Percentiles rank a stretch among this genome's conserved stretches.
Conservation (phyloP, 2,113 vertebrate species). For the Dascyllus trimaculatus region DNA sequence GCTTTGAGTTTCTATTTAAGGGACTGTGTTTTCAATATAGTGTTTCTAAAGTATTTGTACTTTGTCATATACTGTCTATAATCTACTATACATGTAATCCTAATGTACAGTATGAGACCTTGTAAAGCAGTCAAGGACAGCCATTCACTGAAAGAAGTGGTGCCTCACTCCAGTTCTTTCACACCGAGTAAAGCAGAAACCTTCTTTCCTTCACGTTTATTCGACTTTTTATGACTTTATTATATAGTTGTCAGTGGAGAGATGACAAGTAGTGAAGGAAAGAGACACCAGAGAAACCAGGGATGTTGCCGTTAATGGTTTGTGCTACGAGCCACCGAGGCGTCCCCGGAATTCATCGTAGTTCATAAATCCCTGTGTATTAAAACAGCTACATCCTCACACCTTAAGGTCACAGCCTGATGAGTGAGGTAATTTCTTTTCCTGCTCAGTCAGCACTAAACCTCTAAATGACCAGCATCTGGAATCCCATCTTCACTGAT, state of each 20-base stretch:
- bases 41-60: neutral
- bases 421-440: constrained; percentile 2
- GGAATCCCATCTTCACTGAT: neutral
- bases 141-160: neutral
- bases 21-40: neutral
- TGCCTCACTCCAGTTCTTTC: neutral
- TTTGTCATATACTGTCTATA: neutral
- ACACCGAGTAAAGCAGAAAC: neutral
- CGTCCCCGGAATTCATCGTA: neutral
- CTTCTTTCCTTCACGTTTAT: neutral
- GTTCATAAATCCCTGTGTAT: neutral
- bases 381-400: constrained; percentile 8
- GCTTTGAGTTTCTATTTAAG: too few relatives aligned
- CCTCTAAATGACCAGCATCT: constrained; percentile 2
- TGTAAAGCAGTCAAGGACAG: neutral
- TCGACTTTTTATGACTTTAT: neutral
- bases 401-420: neutral
- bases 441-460: neutral
- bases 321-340: neutral
- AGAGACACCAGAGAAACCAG: neutral
- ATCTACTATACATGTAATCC: neutral
- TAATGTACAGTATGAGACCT: neutral
- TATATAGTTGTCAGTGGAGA: neutral
- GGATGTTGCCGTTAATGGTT: constrained; percentile 2
- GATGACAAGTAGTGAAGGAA: neutral